Base-by-base conservation (phyloP, 2,797 vertebrate genomes). In the Artibeus jamaicensis region DNA sequence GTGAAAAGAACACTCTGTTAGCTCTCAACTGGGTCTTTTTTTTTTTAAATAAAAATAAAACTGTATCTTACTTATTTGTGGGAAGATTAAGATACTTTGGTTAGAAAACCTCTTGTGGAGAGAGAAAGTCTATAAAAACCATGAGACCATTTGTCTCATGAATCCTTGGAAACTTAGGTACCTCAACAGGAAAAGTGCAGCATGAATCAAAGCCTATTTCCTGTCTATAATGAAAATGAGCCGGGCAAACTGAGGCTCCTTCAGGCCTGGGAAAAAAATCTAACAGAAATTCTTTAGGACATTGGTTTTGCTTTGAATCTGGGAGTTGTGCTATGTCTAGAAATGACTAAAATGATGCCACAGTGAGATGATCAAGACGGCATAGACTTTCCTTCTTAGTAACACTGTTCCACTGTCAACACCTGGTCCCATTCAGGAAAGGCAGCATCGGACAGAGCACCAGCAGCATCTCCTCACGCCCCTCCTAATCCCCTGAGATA, bases 31-130 rank as follows among this genome's bases (percentile, higher is more conserved):
- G 48, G 34, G 18, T 93, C 71, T 88, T 84, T 92, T 96, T 95
- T 95, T n/a, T n/a, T n/a, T n/a, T n/a, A 6, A 91, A 93, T 94
- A 95, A 94, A 96, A 93, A 90, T 65, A 71, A 96, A 96, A 89
- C 68, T 68, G 6, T 68, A 65, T 83, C 68, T 94, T 86, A 57
- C 90, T 92, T 94, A 42, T 96, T 93, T 92, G 86, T 78, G 55
- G 67, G 62, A 93, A 94, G 91, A 94, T 92, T 96, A 91, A 94
- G 76, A 94, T 57, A 59, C 42, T 81, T 91, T 89, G n/a, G 46
- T 95, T 92, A 95, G 93, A 95, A 97, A 91, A 78, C 19, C 22
- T 76, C 29, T 83, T 37, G n/a, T 37, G 77, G 1, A 83, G 26
- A 77, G 37, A 96, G 68, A 92, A 92, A 89, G 85, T 77, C 88